Conservation (phyloP, 2,113 vertebrate genomes). For the Rhinopithecus roxellana region DNA sequence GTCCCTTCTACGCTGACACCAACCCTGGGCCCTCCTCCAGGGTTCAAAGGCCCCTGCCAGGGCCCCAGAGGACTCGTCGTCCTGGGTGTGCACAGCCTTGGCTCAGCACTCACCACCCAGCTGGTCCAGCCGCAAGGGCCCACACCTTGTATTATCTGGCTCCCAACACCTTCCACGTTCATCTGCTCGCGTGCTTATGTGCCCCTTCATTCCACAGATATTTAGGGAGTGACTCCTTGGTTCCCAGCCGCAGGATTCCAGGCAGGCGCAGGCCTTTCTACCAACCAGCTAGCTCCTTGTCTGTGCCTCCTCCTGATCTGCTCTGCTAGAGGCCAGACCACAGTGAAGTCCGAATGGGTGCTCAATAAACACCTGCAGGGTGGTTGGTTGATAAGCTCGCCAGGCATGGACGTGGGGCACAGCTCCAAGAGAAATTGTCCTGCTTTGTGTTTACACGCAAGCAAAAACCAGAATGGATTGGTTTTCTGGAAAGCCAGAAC, state of each 20-base stretch:
- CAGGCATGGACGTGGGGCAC: accelerated
- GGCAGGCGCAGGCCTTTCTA: not conserved
- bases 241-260: not conserved
- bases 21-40: not conserved
- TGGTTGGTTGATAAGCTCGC: accelerated
- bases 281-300: accelerated
- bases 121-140: not conserved
- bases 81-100: accelerated
- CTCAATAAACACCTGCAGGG: accelerated
- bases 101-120: not conserved
- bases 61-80: not conserved
- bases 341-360: accelerated
- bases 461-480: not conserved
- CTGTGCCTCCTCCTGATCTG: not conserved
- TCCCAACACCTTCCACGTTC: accelerated
- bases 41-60: not conserved
- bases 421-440: accelerated
- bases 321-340: not conserved
- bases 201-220: accelerated
- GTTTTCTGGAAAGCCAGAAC: not conserved
- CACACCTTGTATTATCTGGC: not conserved
- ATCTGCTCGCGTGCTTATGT: not conserved
- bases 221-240: too few species aligned
- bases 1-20: not conserved
- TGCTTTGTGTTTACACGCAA: not conserved